Percentiles rank a stretch among this genome's conserved stretches.
Conservation (phyloP, 2,797 vertebrate species). For the Brachyrhaphis roseni region DNA sequence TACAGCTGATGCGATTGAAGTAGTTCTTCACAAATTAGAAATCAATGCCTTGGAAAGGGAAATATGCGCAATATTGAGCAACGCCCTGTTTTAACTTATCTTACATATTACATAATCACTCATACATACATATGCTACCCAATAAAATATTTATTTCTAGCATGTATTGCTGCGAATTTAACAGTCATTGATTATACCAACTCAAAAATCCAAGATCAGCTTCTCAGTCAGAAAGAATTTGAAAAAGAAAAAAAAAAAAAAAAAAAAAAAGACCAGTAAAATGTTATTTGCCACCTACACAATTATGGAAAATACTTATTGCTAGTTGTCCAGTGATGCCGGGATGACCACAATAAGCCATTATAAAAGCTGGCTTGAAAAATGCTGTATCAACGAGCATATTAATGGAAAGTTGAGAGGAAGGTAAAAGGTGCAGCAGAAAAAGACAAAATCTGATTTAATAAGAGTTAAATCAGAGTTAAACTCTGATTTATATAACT, state of each 20-base stretch:
- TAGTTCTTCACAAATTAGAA: neutral
- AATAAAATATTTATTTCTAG: neutral
- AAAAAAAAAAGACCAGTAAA: neutral
- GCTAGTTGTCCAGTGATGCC: neutral
- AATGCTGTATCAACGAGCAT: neutral
- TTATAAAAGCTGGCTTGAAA: neutral
- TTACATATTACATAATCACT: neutral
- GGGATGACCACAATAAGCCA: neutral
- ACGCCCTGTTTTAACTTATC: neutral
- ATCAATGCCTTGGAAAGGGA: neutral
- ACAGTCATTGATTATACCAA: neutral
- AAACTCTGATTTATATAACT: no score
- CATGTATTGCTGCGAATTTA: neutral
- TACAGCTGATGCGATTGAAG: conserved; percentile 15
- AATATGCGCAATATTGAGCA: neutral
- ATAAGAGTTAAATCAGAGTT: no score
- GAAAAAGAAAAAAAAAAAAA: neutral
- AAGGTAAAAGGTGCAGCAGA: neutral
- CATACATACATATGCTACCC: neutral
- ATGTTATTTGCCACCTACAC: neutral
- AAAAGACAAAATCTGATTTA: neutral
- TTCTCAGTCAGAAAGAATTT: neutral
- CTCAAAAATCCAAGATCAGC: neutral
- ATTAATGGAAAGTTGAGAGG: neutral
- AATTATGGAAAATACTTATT: neutral